Evolutionary conservation across 2,797 vertebrate species (phyloP), one percentile per base, ranked within the genome.

Genomic region (Gymnothorax reevesii): DNA sequence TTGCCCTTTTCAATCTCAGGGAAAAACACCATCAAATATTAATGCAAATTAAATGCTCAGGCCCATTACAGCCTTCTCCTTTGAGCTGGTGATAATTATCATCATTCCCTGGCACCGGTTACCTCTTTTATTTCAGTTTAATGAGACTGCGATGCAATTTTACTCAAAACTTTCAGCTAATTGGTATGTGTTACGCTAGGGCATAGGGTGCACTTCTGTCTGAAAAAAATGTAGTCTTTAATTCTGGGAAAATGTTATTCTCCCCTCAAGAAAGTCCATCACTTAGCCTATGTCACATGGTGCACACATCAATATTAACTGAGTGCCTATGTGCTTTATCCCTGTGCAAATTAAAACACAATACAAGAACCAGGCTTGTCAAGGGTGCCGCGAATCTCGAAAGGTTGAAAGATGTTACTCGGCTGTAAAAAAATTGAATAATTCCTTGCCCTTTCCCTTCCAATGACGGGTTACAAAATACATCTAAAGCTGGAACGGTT

Each of bases 11-110:
- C 49, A 79, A 15, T 79, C 77, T 17, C 60, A 49, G 77, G 42
- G 42, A 82, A 79, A 55, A 86, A 86, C 73, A 79, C n/a, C 59
- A 86, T 86, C 49, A 86, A 86, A 82, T 82, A 86, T 86, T 55
- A 86, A 86, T 82, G 85, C 52, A 52, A 77, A 64, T 54, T 79
- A 52, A 79, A 79, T 49, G 52, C 75, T 22, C 6, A 79, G 75
- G 75, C 54, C 75, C 75, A 79, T 52, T 54, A 22, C 75, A 79
- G 20, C 49, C 42, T 22, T 7, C 42, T 54, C 75, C 6, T 20
- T 77, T 77, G 1, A 7, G 42, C 75, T 54, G 17, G 49, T 22
- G 17, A 22, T 79, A 79, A 79, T 79, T n/a, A 79, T n/a, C 49
- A 79, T 79, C 42, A 13, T 7, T 79, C 75, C 8, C 42, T 20